A percentile compares a stretch with the other conserved stretches of the same genome.
Evolutionary conservation across 2,113 vertebrate species (phyloP).

Genomic region (Dascyllus trimaculatus): DNA sequence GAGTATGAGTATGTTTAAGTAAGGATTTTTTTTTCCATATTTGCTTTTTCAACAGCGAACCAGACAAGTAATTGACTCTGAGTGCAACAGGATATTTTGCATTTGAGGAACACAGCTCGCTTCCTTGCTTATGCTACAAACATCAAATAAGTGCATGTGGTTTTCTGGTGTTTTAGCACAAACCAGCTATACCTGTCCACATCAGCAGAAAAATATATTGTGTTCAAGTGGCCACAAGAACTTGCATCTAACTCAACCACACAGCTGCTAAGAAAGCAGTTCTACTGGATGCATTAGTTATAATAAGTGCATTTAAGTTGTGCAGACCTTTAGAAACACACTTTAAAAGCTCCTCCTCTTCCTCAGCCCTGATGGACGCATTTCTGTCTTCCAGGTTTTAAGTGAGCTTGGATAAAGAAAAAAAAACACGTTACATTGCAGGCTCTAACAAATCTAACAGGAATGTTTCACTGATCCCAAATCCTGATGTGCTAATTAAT

Average conservation of each 20-base stretch:
- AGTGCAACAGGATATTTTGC: no score
- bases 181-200: no score
- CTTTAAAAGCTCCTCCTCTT: not conserved
- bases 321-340: not conserved
- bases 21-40: not conserved
- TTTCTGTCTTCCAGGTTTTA: constrained; percentile 12
- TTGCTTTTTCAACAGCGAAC: not conserved
- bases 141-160: no score
- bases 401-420: not conserved
- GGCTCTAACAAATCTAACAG: constrained; percentile 64
- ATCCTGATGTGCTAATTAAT: constrained; percentile 67
- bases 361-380: constrained; percentile 5
- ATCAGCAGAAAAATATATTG: no score
- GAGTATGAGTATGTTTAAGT: not conserved
- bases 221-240: no score
- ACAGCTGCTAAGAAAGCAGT: no score
- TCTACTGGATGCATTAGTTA: no score
- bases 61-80: not conserved
- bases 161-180: no score
- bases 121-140: no score
- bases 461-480: constrained; percentile 64
- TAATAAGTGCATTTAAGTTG: not conserved
- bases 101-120: not conserved
- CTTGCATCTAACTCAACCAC: no score
- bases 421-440: constrained; percentile 47